phyloP scores from a whole-genome alignment of 2,888 invertebrate species.

The Cosmia pyralina region DNA sequence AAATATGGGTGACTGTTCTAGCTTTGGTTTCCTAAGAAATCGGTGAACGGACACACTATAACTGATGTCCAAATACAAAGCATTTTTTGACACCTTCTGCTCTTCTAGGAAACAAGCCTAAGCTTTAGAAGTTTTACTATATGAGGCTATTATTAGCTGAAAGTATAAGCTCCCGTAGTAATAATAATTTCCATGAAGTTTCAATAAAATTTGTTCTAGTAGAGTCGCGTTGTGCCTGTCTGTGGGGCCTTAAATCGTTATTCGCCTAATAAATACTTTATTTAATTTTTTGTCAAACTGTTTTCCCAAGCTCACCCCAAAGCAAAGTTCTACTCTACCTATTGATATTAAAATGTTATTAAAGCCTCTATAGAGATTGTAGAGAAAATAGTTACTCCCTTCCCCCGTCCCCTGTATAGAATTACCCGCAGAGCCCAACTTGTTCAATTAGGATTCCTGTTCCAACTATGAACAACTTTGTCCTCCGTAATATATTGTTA shows the following conservation, averaged over 20 bases:
- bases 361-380: constrained; percentile 33
- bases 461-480: constrained; percentile 53
- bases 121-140: background rate
- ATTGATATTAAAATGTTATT: constrained; percentile 62
- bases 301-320: background rate
- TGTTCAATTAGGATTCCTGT: constrained; percentile 65
- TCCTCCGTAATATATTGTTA: constrained; percentile 42
- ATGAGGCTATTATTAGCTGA: background rate
- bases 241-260: background rate
- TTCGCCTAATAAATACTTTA: background rate
- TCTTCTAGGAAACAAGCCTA: background rate
- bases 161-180: too few species aligned
- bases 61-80: background rate
- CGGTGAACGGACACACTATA: too few species aligned
- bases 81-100: background rate
- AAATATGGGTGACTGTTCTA: too few species aligned
- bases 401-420: background rate
- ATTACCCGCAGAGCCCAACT: constrained; percentile 59
- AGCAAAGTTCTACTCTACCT: constrained; percentile 13
- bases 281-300: too few species aligned
- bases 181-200: too few species aligned
- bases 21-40: background rate
- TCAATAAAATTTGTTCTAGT: too few species aligned
- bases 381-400: constrained; percentile 45
- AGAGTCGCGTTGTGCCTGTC: too few species aligned